These are phyloP conservation scores for Oryzias celebensis DNA, from an alignment of 2,113 vertebrate genomes.

Conservation along the genomic window DNA sequence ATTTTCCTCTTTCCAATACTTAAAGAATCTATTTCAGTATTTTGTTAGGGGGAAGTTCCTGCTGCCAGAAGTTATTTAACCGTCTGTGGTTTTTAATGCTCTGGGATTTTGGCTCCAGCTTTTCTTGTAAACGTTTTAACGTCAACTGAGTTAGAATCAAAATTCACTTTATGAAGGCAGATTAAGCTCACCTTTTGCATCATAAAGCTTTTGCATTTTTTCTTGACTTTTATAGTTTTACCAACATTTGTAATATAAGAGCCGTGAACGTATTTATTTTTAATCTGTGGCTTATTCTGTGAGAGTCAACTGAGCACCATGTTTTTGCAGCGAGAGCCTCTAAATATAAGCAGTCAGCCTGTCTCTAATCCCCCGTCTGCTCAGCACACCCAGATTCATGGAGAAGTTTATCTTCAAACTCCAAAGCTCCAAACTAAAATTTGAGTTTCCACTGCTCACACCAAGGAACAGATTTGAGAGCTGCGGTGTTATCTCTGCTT, in stretches of 20 bases:
- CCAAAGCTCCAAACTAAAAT: not conserved
- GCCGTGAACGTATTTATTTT: constrained; percentile 20
- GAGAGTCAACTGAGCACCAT: constrained; percentile 1
- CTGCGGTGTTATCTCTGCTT: not conserved
- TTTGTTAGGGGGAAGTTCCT: constrained; percentile 31
- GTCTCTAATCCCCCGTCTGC: not conserved
- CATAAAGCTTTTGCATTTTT: not conserved
- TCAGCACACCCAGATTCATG: not conserved
- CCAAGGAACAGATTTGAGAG: not conserved
- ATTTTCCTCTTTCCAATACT: no score
- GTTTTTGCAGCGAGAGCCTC: not conserved
- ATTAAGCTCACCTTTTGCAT: constrained; percentile 45
- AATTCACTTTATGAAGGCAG: constrained; percentile 42
- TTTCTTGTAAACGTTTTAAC: constrained; percentile 50
- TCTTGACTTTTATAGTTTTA: constrained; percentile 16
- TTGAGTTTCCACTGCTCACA: not conserved
- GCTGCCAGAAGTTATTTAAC: constrained; percentile 64
- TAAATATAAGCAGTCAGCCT: not conserved
- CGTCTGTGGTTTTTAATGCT: constrained; percentile 55
- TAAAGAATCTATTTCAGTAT: no score
- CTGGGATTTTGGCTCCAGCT: constrained; percentile 60
- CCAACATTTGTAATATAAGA: constrained; percentile 14
- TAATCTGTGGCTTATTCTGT: constrained; percentile 3
- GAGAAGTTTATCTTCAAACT: not conserved
- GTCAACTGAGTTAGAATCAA: constrained; percentile 50